These are phyloP conservation scores for Glaucopsyche alexis DNA, from an alignment of 2,888 invertebrate genomes.

Conservation along the genomic window DNA sequence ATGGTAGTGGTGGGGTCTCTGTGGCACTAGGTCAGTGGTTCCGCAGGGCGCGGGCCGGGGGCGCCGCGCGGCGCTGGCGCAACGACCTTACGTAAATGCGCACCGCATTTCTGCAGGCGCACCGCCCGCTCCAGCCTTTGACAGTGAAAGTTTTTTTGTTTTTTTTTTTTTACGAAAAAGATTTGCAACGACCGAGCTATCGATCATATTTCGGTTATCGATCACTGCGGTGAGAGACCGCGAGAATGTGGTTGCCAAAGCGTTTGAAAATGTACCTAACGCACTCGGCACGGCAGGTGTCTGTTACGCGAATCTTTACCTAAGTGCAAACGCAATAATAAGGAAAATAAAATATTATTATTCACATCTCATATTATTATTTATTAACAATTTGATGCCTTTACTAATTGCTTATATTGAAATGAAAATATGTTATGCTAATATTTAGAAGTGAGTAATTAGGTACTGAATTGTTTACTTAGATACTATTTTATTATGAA, in stretches of 20 bases:
- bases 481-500: too few species aligned
- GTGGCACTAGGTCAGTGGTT: slow-evolving; percentile 77
- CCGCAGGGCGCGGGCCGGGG: slow-evolving; percentile 62
- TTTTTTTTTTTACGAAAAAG: slow-evolving; percentile 51
- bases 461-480: too few species aligned
- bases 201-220: slow-evolving; percentile 8
- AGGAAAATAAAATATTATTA: background rate
- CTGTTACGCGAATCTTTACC: background rate
- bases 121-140: slow-evolving; percentile 40
- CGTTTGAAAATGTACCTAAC: background rate
- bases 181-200: slow-evolving; percentile 20
- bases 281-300: background rate
- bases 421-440: too few species aligned
- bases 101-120: slow-evolving; percentile 49
- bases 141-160: slow-evolving; percentile 64
- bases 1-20: slow-evolving; percentile 59
- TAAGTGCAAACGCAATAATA: background rate
- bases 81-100: slow-evolving; percentile 75
- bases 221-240: background rate
- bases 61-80: slow-evolving; percentile 64
- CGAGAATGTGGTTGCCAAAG: background rate
- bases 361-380: background rate
- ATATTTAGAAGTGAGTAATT: too few species aligned
- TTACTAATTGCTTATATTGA: too few species aligned
- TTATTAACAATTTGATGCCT: background rate